These are phyloP conservation scores for Hydraecia micacea DNA, from an alignment of 2,888 invertebrate genomes.

Conservation along the genomic window DNA sequence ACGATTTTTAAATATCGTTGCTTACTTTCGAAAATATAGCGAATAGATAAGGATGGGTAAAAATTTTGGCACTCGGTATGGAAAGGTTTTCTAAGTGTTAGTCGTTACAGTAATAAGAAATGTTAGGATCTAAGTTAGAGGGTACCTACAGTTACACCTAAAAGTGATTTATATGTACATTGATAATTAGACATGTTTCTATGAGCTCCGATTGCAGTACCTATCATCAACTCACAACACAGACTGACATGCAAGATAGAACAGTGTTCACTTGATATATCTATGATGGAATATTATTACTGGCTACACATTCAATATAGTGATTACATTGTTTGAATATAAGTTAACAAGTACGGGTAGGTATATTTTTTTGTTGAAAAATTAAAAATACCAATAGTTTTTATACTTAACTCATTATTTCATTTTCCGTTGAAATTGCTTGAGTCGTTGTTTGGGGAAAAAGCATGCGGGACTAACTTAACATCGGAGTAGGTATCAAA, in stretches of 20 bases:
- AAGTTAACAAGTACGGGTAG: constrained; percentile 50
- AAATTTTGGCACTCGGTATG: constrained; percentile 68
- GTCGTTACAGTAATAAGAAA: constrained; percentile 57
- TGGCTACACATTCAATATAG: constrained; percentile 55
- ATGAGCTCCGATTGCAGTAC: constrained; percentile 22
- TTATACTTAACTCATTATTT: constrained; percentile 31
- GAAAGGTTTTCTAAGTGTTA: constrained; percentile 49
- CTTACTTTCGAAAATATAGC: constrained; percentile 46
- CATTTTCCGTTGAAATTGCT: constrained; percentile 67
- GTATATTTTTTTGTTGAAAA: constrained; percentile 46
- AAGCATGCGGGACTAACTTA: constrained; percentile 34
- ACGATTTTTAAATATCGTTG: constrained; percentile 58
- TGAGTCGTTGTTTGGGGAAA: constrained; percentile 51
- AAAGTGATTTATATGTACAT: constrained; percentile 48
- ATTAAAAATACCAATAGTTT: constrained; percentile 31
- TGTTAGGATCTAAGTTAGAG: constrained; percentile 63
- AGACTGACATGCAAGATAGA: constrained; percentile 37
- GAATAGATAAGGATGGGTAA: constrained; percentile 31
- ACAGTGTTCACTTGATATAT: constrained; percentile 30
- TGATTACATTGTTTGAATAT: constrained; percentile 47
- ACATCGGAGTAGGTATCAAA: constrained; percentile 37
- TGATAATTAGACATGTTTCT: constrained; percentile 37
- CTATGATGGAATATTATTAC: constrained; percentile 46
- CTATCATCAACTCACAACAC: constrained; percentile 15
- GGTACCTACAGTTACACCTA: constrained; percentile 56